Evolutionary conservation across 2,113 vertebrate genomes (phyloP).

Genomic region (Gambusia affinis): DNA sequence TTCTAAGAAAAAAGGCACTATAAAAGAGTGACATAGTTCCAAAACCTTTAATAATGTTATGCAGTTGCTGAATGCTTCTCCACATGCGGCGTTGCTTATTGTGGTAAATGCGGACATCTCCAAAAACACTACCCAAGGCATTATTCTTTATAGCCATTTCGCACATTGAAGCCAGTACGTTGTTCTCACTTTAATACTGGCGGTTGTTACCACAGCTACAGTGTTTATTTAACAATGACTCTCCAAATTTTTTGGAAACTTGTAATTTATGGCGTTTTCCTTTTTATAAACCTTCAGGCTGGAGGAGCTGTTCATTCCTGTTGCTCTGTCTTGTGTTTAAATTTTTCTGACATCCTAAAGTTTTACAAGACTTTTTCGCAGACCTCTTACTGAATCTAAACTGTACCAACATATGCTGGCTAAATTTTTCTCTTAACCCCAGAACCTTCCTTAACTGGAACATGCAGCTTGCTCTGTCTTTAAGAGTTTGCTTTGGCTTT

Average conservation of each 20-base stretch:
- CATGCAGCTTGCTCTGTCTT: slow-evolving; percentile 21
- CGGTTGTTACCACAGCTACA: slow-evolving; percentile 34
- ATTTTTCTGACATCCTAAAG: slow-evolving; percentile 46
- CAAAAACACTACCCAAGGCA: neutral
- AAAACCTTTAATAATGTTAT: neutral
- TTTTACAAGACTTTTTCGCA: slow-evolving; percentile 11
- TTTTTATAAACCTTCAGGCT: slow-evolving; percentile 43
- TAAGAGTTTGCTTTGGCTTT: slow-evolving; percentile 22
- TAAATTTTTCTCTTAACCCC: slow-evolving; percentile 23
- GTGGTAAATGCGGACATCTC: neutral
- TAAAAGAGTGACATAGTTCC: too few relatives aligned
- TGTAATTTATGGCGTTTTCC: slow-evolving; percentile 45
- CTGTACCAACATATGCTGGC: neutral
- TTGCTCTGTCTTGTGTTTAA: slow-evolving; percentile 56
- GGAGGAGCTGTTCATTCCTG: slow-evolving; percentile 41
- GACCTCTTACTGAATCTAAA: slow-evolving; percentile 12
- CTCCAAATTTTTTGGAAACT: slow-evolving; percentile 42
- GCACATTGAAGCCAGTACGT: slow-evolving; percentile 2
- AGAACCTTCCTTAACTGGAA: slow-evolving; percentile 5
- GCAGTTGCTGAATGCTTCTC: neutral
- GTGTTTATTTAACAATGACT: slow-evolving; percentile 26
- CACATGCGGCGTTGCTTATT: neutral
- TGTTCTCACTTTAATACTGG: slow-evolving; percentile 7
- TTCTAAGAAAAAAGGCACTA: too few relatives aligned
- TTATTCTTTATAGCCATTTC: slow-evolving; percentile 8